Percentiles rank a stretch among this genome's conserved stretches.
Conservation (phyloP, 2,113 vertebrate genomes). For the Coturnix japonica region DNA sequence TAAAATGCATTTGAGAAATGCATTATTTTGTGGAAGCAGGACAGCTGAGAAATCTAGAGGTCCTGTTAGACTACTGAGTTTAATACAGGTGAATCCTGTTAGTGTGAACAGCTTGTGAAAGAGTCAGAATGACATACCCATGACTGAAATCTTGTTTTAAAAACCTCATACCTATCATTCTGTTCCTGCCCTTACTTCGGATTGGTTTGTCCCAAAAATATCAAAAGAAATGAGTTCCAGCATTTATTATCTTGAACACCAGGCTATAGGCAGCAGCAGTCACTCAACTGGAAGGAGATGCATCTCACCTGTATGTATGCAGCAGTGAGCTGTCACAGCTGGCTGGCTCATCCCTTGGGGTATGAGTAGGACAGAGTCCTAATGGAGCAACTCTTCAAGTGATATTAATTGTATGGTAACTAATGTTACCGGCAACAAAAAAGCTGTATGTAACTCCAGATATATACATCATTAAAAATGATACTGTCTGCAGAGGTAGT, state of each 20-base stretch:
- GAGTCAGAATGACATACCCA: not conserved
- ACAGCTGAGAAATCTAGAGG: not conserved
- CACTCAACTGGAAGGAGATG: not conserved
- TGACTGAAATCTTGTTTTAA: not conserved
- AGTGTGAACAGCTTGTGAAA: not conserved
- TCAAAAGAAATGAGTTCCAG: not conserved
- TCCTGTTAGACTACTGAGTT: not conserved
- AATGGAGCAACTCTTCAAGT: not conserved
- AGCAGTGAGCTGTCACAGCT: not conserved
- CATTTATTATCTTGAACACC: not conserved
- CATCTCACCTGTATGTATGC: fast-evolving
- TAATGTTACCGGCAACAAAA: not conserved
- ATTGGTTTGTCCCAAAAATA: not conserved
- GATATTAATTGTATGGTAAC: not conserved
- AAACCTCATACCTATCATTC: not conserved
- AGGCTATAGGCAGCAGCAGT: not conserved
- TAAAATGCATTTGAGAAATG: not conserved
- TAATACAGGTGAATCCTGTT: not conserved
- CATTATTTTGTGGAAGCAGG: not conserved
- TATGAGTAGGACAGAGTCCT: not conserved
- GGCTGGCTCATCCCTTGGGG: not conserved
- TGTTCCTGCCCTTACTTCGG: not conserved
- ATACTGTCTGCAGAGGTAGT: not conserved
- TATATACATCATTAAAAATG: not conserved
- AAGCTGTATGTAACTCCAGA: not conserved